Evolutionary conservation across 2,797 vertebrate genomes (phyloP).

Genomic region (Gadopsis bispinosus): DNA sequence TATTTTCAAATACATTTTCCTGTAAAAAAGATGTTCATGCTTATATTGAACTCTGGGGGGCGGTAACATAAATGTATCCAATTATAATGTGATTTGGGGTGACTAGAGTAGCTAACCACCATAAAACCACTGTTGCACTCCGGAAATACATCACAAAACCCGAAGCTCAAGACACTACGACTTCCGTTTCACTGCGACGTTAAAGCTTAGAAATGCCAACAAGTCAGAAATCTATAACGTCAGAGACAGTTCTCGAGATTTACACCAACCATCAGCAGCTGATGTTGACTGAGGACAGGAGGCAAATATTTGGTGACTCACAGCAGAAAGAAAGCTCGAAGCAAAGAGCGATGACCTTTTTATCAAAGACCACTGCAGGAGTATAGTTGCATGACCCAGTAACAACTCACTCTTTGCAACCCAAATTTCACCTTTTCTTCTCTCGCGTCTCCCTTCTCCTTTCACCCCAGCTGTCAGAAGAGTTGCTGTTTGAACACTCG

Average conservation of each 20-base stretch:
- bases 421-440: constrained; percentile 43
- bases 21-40: too few relatives aligned
- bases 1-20: too few relatives aligned
- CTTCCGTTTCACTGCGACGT: constrained; percentile 11
- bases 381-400: constrained; percentile 49
- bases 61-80: too few relatives aligned
- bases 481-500: constrained; percentile 14
- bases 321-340: constrained; percentile 54
- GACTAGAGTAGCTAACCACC: background rate
- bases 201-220: constrained; percentile 35
- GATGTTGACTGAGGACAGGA: constrained; percentile 38
- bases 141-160: too few relatives aligned
- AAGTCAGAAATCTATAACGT: constrained; percentile 23
- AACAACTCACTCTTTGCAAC: constrained; percentile 42
- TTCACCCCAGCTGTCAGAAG: constrained; percentile 24
- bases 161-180: background rate
- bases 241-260: constrained; percentile 17
- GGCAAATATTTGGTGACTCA: constrained; percentile 68
- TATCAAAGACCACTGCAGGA: constrained; percentile 62
- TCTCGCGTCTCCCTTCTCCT: background rate
- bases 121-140: too few relatives aligned
- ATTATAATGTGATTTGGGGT: background rate
- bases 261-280: constrained; percentile 13
- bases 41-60: too few relatives aligned
- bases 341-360: constrained; percentile 68